These are phyloP conservation scores for Sinhomidia bicolor DNA, from an alignment of 2,888 invertebrate species.

Conservation along the genomic window DNA sequence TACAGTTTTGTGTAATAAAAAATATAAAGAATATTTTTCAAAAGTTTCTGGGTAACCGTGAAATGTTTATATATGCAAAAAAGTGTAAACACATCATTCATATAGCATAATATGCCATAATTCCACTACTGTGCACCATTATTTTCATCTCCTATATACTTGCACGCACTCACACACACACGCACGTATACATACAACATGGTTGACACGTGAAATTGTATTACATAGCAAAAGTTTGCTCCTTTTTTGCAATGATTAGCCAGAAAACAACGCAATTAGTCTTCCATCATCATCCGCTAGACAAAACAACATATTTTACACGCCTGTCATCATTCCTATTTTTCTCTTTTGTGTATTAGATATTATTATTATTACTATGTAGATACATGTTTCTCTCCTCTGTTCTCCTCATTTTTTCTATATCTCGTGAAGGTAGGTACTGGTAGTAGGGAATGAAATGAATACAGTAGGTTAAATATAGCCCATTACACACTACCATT, in stretches of 20 bases:
- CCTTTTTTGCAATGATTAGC: constrained; percentile 39
- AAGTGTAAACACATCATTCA: neutral
- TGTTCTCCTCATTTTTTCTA: constrained; percentile 8
- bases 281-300: constrained; percentile 37
- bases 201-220: constrained; percentile 33
- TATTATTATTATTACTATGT: neutral
- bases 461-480: constrained; percentile 56
- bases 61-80: neutral
- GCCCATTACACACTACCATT: constrained; percentile 32
- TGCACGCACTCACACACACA: no score
- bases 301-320: constrained; percentile 43
- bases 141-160: neutral
- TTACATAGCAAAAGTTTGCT: constrained; percentile 25
- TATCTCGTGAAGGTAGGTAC: constrained; percentile 18
- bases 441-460: constrained; percentile 43
- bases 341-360: neutral
- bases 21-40: neutral
- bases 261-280: constrained; percentile 49
- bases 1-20: constrained; percentile 14
- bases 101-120: neutral
- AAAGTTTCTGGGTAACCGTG: constrained; percentile 46
- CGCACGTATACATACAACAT: no score
- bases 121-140: neutral
- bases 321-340: constrained; percentile 50
- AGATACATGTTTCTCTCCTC: no score